These are phyloP conservation scores for Rousettus leschenaultii DNA, from an alignment of 2,113 vertebrate genomes.

Conservation along the genomic window DNA sequence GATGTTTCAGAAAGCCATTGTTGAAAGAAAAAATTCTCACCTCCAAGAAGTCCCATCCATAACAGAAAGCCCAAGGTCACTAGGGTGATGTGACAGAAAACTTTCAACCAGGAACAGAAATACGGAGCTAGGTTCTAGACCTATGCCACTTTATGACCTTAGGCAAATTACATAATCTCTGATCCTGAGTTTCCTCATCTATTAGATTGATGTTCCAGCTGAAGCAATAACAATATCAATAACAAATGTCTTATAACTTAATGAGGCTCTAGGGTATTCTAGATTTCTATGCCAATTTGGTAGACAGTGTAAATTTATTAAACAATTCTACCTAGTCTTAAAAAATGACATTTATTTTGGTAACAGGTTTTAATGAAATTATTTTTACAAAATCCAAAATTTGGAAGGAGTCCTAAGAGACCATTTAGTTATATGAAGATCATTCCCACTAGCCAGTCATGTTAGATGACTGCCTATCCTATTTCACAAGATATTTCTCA, in stretches of 20 bases:
- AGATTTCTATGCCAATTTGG: conserved; percentile 18
- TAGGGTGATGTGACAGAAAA: neutral
- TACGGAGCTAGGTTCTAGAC: neutral
- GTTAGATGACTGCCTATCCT: conserved; percentile 8
- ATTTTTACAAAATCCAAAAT: conserved; percentile 35
- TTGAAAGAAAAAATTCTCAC: conserved; percentile 13
- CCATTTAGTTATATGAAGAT: conserved; percentile 11
- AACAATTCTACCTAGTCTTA: neutral
- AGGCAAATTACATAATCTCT: conserved; percentile 4
- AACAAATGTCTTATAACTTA: conserved; percentile 12
- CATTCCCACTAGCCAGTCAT: conserved; percentile 4
- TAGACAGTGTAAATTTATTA: neutral
- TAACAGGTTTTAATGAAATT: conserved; percentile 25
- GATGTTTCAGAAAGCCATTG: neutral
- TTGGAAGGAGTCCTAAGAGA: neutral
- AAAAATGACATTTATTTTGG: conserved; percentile 21
- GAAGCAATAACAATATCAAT: neutral
- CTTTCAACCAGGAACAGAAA: conserved; percentile 6
- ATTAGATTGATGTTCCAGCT: neutral
- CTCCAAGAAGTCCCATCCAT: neutral
- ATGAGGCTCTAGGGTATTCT: neutral
- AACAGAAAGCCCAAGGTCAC: neutral
- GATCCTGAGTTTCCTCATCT: neutral
- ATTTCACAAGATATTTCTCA: conserved; percentile 9
- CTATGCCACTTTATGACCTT: neutral